Percentiles rank a stretch among this genome's conserved stretches.
Conservation (phyloP, 1,140 invertebrate species). For the Ostrea denselamellosa region DNA sequence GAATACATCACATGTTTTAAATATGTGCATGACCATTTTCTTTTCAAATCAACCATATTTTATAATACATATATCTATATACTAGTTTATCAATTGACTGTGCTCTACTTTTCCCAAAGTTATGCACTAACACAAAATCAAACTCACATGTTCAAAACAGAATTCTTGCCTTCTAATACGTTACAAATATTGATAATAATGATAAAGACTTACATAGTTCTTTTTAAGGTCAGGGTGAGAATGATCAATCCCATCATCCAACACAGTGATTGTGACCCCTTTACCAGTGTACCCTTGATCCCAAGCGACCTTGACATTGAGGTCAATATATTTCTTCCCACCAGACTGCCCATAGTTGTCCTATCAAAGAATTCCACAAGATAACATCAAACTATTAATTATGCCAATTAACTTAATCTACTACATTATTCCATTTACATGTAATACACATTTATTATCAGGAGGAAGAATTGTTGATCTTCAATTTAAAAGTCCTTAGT, state of each 20-base stretch:
- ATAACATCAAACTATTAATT: too few relatives aligned
- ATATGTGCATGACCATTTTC: not conserved
- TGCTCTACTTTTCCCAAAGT: not conserved
- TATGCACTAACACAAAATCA: not conserved
- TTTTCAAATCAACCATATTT: too few relatives aligned
- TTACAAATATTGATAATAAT: not conserved
- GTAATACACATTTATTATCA: too few relatives aligned
- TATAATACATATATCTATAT: not conserved
- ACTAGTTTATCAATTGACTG: too few relatives aligned
- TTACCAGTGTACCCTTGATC: constrained; percentile 75
- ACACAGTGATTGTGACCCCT: constrained; percentile 76
- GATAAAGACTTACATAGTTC: constrained; percentile 78
- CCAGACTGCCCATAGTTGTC: constrained; percentile 75
- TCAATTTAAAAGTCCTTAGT: too few relatives aligned
- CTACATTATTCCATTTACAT: too few relatives aligned
- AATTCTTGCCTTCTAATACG: too few relatives aligned
- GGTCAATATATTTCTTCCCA: constrained; percentile 73
- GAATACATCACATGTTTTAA: too few relatives aligned
- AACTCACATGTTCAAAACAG: too few relatives aligned
- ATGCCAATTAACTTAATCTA: too few relatives aligned
- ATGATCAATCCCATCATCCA: constrained; percentile 80
- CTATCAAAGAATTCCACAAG: constrained; percentile 61
- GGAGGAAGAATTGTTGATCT: too few relatives aligned
- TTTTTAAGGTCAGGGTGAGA: constrained; percentile 77
- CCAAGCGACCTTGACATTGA: constrained; percentile 79